Evolutionary conservation across 2,113 vertebrate genomes (phyloP), one percentile per base, ranked within the genome.

Genomic region (Setophaga coronata): DNA sequence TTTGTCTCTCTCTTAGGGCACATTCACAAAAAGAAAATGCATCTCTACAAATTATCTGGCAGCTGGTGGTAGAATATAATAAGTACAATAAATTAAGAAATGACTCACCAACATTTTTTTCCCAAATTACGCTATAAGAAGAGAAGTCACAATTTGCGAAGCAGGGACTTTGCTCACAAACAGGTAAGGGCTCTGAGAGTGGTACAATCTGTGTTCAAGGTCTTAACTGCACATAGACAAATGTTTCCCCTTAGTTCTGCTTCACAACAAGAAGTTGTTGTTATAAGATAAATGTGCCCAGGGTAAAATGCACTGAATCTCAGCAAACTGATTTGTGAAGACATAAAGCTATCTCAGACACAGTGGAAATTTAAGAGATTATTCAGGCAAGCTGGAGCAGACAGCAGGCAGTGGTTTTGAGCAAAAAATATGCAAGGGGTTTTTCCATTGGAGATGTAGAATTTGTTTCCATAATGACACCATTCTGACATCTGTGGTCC

Each of bases 51-150:
- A 96, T 92, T 93, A 91, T 92, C 91, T 96, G 94, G 48, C 95
- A 97, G 81, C 88, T 97, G 69, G 73, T 56, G 24, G 70, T 85
- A 62, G 50, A 87, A 91, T 87, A 67, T 82, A 89, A 62, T 81
- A 96, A 92, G 18, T 93, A 62, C n/a, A 87, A 95, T 97, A 91
- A 90, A 94, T 94, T 93, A 95, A 93, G 89, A 86, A 93, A 60
- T 2, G 31, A 15, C 31, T 96, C 81, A 53, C 65, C 16, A 47
- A 56, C 40, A 23, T 73, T 51, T 50, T 66, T 36, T 84, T 42
- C 7, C 19, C 45, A 92, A 95, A 96, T 87, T 69, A 16, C 45
- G 57, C 33, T 36, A 57, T 97, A 91, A 95, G 95, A 96, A 81
- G 17, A 45, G 9, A 38, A 95, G 70, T 82, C 85, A 65, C 53